phyloP scores from a whole-genome alignment of 2,797 vertebrate species.

The Sebastes matsubarae region DNA sequence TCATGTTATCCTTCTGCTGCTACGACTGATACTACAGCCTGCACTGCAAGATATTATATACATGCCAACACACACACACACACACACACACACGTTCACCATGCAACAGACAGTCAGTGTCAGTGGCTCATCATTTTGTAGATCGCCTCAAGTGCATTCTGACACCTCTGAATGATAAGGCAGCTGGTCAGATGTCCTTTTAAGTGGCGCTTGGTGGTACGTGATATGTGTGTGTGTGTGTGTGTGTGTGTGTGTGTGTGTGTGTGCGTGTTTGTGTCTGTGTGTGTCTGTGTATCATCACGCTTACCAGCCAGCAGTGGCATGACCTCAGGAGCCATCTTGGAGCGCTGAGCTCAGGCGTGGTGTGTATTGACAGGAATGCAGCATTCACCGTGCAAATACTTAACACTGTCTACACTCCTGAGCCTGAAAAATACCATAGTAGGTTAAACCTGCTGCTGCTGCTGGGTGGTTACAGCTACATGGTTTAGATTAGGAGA shows the following conservation, averaged over 20 bases:
- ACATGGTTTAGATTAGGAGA: background rate
- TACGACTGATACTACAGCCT: conserved; percentile 9
- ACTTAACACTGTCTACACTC: conserved; percentile 48
- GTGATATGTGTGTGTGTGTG: conserved; percentile 55
- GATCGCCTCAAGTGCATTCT: conserved; percentile 86
- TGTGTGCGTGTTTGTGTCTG: conserved; percentile 40
- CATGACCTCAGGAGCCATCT: conserved; percentile 70
- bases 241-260: conserved; percentile 43
- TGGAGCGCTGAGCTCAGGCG: conserved; percentile 79
- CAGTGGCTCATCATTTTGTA: conserved; percentile 76
- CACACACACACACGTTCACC: conserved; percentile 33
- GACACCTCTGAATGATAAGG: conserved; percentile 82
- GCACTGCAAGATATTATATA: conserved; percentile 65
- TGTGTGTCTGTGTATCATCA: conserved; percentile 47
- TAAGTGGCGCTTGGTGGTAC: conserved; percentile 82
- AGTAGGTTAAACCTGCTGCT: conserved; percentile 50
- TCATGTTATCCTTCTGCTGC: conserved; percentile 73
- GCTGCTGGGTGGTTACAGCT: too few species aligned
- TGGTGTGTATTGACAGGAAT: conserved; percentile 74
- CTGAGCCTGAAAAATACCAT: conserved; percentile 56
- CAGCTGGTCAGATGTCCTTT: conserved; percentile 83
- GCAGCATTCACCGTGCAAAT: conserved; percentile 54
- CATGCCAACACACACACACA: conserved; percentile 45
- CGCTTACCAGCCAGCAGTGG: conserved; percentile 47
- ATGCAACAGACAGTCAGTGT: conserved; percentile 59